Conservation (phyloP, 2,113 vertebrate genomes). For the Tautogolabrus adspersus region DNA sequence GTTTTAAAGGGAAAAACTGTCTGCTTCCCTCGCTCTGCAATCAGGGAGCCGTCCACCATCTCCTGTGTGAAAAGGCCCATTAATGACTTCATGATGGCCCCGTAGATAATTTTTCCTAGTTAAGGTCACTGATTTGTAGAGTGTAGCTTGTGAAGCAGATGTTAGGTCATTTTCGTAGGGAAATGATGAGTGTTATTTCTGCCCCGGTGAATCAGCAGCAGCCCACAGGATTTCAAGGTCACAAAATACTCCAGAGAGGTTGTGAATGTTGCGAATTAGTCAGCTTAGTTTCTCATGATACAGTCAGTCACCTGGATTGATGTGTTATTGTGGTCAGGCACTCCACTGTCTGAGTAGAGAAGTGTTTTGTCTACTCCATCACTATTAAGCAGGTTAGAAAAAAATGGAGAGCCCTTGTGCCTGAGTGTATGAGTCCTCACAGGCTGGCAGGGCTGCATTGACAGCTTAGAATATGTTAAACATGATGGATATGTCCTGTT, state of each 20-base stretch:
- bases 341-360: constrained; percentile 53
- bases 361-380: constrained; percentile 68
- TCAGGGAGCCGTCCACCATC: constrained; percentile 30
- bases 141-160: constrained; percentile 56
- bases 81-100: constrained; percentile 50
- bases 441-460: constrained; percentile 38
- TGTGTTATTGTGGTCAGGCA: constrained; percentile 53
- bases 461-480: constrained; percentile 56
- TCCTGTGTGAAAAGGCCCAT: constrained; percentile 53
- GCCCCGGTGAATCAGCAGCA: constrained; percentile 61
- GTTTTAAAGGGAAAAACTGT: constrained; percentile 45
- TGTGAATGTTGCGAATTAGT: constrained; percentile 47
- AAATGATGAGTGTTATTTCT: constrained; percentile 64
- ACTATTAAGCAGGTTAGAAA: constrained; percentile 68
- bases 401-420: constrained; percentile 63
- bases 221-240: constrained; percentile 71
- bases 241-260: constrained; percentile 37
- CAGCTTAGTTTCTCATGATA: constrained; percentile 51
- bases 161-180: constrained; percentile 67
- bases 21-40: constrained; percentile 23
- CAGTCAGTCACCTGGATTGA: constrained; percentile 60
- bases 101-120: constrained; percentile 57
- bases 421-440: constrained; percentile 55
- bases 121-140: constrained; percentile 67
- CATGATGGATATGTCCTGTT: constrained; percentile 65